Evolutionary conservation across 2,113 vertebrate genomes (phyloP), one percentile per base, ranked within the genome.

Genomic region (Cochlearius cochlearius): DNA sequence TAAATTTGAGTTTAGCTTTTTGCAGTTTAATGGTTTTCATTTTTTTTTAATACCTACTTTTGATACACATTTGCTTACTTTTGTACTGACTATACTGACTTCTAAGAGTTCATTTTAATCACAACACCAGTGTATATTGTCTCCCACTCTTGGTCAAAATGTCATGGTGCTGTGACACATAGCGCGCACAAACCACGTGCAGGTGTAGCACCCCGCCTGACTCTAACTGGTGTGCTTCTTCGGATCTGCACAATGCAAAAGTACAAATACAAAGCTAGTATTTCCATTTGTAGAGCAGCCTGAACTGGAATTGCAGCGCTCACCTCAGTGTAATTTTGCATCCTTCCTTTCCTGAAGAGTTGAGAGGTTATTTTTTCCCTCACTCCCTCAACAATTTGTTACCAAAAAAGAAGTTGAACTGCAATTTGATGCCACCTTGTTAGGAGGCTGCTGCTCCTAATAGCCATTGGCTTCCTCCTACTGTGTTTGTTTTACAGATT

Each of bases 61-160:
- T 73, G 26, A 55, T 38, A 45, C 4, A 12, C 2, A 14, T 60
- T 10, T 85, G 56, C 50, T 85, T 63, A 36, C 29, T 67, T 96
- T 77, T 81, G 38, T 89, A 17, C 5, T 36, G 8, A 21, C 12
- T 29, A 21, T 29, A 41, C 4, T 74, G 25, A 39, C 23, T 79
- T 83, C 39, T 80, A 75, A 34, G 11, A 75, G 25, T 22, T 73
- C 4, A 17, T 84, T 93, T 80, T 53, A 67, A 90, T 38, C 23
- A n/a, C 32, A 39, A 8, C 12, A 39, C 5, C 22, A 74, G 50
- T 13, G 38, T 53, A 12, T 47, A 50, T 45, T 0, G 0, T 32
- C 10, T 76, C 25, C 53, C 38, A 59, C 16, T 29, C 8, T 27
- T 56, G 15, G 20, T 72, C 41, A 62, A 58, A 69, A 32, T 49